Evolutionary conservation across 2,113 vertebrate genomes (phyloP), one percentile per base, ranked within the genome.

Genomic region (Tor tambroides): DNA sequence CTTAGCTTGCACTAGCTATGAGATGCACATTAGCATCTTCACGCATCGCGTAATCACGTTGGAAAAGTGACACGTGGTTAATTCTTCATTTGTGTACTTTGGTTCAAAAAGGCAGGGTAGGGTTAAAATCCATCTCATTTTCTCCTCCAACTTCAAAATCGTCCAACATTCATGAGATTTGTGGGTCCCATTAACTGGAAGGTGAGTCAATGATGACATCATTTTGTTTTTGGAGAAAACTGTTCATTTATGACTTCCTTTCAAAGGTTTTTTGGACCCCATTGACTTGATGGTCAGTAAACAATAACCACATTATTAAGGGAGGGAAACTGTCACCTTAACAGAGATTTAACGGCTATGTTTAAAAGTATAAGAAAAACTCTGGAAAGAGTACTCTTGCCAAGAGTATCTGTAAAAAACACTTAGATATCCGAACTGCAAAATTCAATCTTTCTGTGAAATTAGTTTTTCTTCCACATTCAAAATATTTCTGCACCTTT

Each of bases 381-480:
- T 26, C 14, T 77, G 46, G 14, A 78, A 54, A 51, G 1, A 32
- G 14, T 26, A 21, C 41, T 49, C n/a, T 28, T 28, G 23, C 74
- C 49, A 26, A 74, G 19, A 41, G 26, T 28, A 4, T 77, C 75
- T 51, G n/a, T 77, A 21, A 54, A 46, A 30, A 78, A 77, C 7
- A 14, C 75, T 51, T 30, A 28, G 26, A 78, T 54, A 78, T 78
- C 76, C 17, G 17, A 19, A 28, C 26, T 17, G 49, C 76, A 78
- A 54, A 78, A 78, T 78, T 54, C 9, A 12, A 78, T 78, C 46
- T 51, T 54, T 78, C 49, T 78, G 17, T 78, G 76, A 78, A 78
- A 78, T 78, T 49, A 78, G 46, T 78, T 78, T 76, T 78, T 32
- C 76, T 78, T 78, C 49, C 46, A 78, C 76, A 78, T 54, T 78